Base-by-base conservation (phyloP, 2,797 vertebrate genomes). In the Periparus ater region DNA sequence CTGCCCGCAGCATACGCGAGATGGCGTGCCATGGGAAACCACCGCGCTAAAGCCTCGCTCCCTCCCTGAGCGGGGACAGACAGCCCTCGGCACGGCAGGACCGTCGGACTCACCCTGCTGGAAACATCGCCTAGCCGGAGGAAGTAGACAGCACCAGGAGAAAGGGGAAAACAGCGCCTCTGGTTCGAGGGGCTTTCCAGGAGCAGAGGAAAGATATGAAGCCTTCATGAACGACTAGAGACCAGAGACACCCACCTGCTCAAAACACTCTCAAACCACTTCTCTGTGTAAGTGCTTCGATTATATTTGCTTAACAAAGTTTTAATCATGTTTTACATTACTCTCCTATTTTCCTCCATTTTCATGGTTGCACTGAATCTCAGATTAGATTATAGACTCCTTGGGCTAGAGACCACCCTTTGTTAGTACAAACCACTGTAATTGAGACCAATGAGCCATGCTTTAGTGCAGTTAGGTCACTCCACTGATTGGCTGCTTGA, bases 251-350 rank as follows among this genome's bases (percentile, higher is more conserved):
- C 48, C 29, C 60, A 60, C 32, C 54, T 75, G 83, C 74, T 79
- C 83, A 21, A n/a, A 79, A 38, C 3, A 8, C 44, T 62, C 67
- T 68, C 54, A 68, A 34, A 5, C 63, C 54, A 3, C 67, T 87
- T 60, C 18, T 50, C 66, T 57, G 9, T 60, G 85, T 91, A 93
- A 93, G 89, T 91, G 74, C 45, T 63, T n/a, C 14, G 20, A 18
- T 76, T 90, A 1, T n/a, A 38, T 91, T 91, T 66, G 44, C 78
- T 73, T 76, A 42, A 63, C 32, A 45, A 87, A 67, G 40, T 26
- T 74, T 55, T 71, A 34, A 29, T 74, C 19, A 2, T 71, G n/a
- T 83, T 83, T 71, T 65, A 72, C 22, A 29, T 67, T 53, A 26
- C 61, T 70, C 26, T 79, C 50, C 74, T 38, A 8, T 85, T 93